Percentiles rank a stretch among this genome's conserved stretches.
Evolutionary conservation across 1,140 invertebrate species (phyloP).

Genomic region (Neuroterus valhalla): DNA sequence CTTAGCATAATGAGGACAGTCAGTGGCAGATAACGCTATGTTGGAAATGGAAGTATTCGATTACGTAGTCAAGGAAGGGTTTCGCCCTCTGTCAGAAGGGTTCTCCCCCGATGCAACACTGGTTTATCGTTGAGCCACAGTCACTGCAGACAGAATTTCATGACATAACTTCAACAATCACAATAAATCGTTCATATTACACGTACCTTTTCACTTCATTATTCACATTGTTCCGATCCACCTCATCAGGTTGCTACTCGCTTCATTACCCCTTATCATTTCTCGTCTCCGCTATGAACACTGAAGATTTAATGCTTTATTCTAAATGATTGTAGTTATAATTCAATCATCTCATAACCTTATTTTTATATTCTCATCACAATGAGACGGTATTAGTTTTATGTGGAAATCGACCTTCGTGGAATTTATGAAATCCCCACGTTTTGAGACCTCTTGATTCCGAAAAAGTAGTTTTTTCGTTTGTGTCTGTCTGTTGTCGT

Average conservation of each 20-base stretch:
- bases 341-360: no score
- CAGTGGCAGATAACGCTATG: conserved; percentile 56
- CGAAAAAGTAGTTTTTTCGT: no score
- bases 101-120: conserved; percentile 31
- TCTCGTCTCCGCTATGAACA: no score
- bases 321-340: no score
- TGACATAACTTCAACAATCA: conserved; percentile 27
- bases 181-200: conserved; percentile 25
- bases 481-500: no score
- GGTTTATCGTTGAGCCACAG: conserved; percentile 42
- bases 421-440: no score
- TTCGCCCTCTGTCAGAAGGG: conserved; percentile 31
- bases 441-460: no score
- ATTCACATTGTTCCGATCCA: neutral
- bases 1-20: conserved; percentile 69
- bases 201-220: conserved; percentile 25
- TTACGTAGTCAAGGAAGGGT: conserved; percentile 48
- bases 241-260: neutral
- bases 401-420: no score
- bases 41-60: conserved; percentile 55
- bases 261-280: neutral
- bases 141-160: conserved; percentile 36
- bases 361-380: no score
- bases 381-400: no score
- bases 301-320: no score